A percentile compares a stretch with the other conserved stretches of the same genome.
These are phyloP conservation scores for Siderastrea radians DNA, from an alignment of 92 coral and sea anemone species.

Conservation along the genomic window DNA sequence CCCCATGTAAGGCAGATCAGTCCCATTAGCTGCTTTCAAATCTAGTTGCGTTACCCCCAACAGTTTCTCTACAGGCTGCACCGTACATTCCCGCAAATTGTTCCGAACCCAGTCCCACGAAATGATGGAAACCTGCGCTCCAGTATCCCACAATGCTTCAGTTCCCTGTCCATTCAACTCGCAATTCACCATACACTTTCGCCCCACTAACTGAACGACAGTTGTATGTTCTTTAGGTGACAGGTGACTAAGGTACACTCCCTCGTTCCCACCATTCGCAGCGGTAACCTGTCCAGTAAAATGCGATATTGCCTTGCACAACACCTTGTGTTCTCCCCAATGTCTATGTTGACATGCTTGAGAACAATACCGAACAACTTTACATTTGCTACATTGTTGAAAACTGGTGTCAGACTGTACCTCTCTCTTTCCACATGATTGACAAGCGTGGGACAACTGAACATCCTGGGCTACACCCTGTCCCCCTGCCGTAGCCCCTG, in stretches of 20 bases:
- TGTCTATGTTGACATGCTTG: slow-evolving; percentile 67
- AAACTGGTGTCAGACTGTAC: slow-evolving; percentile 40
- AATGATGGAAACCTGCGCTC: slow-evolving; percentile 77
- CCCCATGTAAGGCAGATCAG: slow-evolving; percentile 60
- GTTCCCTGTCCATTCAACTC: slow-evolving; percentile 41
- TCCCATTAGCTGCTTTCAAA: slow-evolving; percentile 65
- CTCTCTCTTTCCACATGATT: not conserved
- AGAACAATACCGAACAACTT: slow-evolving; percentile 75
- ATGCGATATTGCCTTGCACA: not conserved
- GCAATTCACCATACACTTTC: slow-evolving; percentile 62
- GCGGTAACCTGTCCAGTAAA: too few relatives aligned
- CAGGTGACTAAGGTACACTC: slow-evolving; percentile 50
- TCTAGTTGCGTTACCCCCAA: slow-evolving; percentile 61
- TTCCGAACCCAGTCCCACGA: slow-evolving; percentile 41
- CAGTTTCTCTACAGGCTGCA: slow-evolving; percentile 51
- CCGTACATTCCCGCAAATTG: slow-evolving; percentile 28
- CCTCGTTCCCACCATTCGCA: not conserved
- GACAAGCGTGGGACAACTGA: too few relatives aligned
- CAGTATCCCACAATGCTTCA: slow-evolving; percentile 68
- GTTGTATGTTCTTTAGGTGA: slow-evolving; percentile 69
- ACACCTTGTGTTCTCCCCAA: slow-evolving; percentile 63
- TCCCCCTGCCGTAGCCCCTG: not conserved
- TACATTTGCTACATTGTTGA: slow-evolving; percentile 60
- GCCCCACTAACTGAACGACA: slow-evolving; percentile 64
- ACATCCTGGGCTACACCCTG: not conserved